These are phyloP conservation scores for Oxycera nigricornis DNA, from an alignment of 2,888 invertebrate genomes.

Conservation along the genomic window DNA sequence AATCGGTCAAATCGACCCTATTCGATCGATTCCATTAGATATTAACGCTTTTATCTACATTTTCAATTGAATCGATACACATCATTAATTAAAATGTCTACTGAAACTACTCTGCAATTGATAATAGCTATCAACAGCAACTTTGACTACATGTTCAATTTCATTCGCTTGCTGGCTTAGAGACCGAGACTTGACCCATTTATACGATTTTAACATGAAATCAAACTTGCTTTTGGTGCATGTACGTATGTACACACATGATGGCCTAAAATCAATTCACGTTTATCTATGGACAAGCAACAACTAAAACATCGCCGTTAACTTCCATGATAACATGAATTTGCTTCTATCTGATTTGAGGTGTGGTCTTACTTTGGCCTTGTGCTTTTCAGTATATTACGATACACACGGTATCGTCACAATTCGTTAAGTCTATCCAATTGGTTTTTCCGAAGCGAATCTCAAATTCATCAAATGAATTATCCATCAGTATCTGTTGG, in stretches of 20 bases:
- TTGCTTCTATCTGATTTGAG: not conserved
- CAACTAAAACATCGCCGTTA: not conserved
- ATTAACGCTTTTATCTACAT: too few species aligned
- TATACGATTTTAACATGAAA: not conserved
- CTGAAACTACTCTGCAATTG: too few species aligned
- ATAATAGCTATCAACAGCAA: too few species aligned
- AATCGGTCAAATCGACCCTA: too few species aligned
- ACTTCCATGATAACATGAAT: not conserved
- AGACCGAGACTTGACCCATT: too few species aligned
- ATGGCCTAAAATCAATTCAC: not conserved
- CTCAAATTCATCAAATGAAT: not conserved
- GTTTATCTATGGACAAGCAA: not conserved
- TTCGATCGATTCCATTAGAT: too few species aligned
- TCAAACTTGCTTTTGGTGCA: not conserved
- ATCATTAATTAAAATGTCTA: too few species aligned
- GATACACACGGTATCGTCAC: not conserved
- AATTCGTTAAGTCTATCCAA: not conserved
- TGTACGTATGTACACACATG: not conserved
- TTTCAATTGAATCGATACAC: too few species aligned
- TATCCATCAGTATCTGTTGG: not conserved
- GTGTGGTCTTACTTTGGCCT: not conserved
- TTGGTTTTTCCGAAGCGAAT: not conserved
- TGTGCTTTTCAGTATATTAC: not conserved
- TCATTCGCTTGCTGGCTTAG: too few species aligned
- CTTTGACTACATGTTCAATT: too few species aligned